phyloP scores from a whole-genome alignment of 2,888 invertebrate genomes.

The Epinotia brunnichana region DNA sequence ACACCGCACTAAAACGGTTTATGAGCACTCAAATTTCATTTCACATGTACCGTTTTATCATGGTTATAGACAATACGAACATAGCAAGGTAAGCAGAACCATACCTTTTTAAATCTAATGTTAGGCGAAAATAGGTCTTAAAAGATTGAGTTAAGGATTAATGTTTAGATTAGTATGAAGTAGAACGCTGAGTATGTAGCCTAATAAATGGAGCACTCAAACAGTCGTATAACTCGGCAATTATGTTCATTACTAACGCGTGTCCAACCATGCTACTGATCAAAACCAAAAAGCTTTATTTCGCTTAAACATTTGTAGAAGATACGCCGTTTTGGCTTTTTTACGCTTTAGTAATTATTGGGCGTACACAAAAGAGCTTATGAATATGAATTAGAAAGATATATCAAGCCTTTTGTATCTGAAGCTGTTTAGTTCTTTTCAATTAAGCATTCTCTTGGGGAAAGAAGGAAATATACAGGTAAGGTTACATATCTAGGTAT shows the following conservation, averaged over 20 bases:
- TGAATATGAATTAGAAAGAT: neutral
- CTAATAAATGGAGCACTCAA: conserved; percentile 36
- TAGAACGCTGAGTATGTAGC: neutral
- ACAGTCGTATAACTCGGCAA: conserved; percentile 39
- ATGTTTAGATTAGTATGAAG: neutral
- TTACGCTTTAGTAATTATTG: neutral
- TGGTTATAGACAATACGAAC: conserved; percentile 20
- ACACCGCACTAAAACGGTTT: neutral
- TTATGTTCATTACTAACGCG: conserved; percentile 46
- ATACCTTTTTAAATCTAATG: conserved; percentile 3
- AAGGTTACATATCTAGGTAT: conserved; percentile 50
- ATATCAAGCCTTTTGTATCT: neutral
- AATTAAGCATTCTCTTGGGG: conserved; percentile 46
- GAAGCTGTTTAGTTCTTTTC: neutral
- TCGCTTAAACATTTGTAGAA: neutral
- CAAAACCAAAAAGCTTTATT: neutral
- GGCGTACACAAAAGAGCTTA: neutral
- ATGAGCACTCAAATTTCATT: neutral
- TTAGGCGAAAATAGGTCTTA: neutral
- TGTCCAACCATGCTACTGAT: conserved; percentile 37
- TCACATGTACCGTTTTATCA: conserved; percentile 8
- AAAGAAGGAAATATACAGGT: conserved; percentile 55
- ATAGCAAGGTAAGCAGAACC: conserved; percentile 28
- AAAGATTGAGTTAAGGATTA: neutral
- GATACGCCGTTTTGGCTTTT: conserved; percentile 13